Conservation (phyloP, 53 echinoderm and acorn worm species). For the Hippasteria phrygiana region DNA sequence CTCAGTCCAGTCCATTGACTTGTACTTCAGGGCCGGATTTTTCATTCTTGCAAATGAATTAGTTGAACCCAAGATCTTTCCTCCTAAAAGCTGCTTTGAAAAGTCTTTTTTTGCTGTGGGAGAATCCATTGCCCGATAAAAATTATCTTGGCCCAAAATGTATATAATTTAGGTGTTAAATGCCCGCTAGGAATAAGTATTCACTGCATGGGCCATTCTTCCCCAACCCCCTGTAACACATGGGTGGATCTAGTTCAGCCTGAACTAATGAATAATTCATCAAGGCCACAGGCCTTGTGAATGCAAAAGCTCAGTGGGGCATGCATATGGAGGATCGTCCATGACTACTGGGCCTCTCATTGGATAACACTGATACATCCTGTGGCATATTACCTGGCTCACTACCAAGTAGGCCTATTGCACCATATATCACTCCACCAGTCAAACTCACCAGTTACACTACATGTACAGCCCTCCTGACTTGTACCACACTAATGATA, state of each 20-base stretch:
- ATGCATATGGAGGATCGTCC: conserved; percentile 38
- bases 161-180: not conserved
- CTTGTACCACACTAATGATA: conserved; percentile 8
- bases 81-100: no score
- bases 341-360: conserved; percentile 35
- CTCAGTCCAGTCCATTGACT: not conserved
- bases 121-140: no score
- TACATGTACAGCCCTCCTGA: not conserved
- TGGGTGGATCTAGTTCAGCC: conserved; percentile 14
- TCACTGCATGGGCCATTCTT: not conserved
- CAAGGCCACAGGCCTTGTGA: conserved; percentile 22
- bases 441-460: conserved; percentile 36
- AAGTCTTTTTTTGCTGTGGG: no score
- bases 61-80: no score
- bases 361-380: conserved; percentile 59
- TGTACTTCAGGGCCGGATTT: conserved; percentile 1
- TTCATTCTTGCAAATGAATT: no score
- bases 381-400: conserved; percentile 53
- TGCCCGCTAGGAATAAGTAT: no score
- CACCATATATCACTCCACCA: conserved; percentile 34
- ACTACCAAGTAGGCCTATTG: conserved; percentile 26
- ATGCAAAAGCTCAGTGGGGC: conserved; percentile 42
- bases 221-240: not conserved
- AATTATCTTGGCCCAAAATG: not conserved
- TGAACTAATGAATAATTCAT: conserved; percentile 58